These are phyloP conservation scores for Myotis brandtii DNA, from an alignment of 2,113 vertebrate species.

Conservation along the genomic window DNA sequence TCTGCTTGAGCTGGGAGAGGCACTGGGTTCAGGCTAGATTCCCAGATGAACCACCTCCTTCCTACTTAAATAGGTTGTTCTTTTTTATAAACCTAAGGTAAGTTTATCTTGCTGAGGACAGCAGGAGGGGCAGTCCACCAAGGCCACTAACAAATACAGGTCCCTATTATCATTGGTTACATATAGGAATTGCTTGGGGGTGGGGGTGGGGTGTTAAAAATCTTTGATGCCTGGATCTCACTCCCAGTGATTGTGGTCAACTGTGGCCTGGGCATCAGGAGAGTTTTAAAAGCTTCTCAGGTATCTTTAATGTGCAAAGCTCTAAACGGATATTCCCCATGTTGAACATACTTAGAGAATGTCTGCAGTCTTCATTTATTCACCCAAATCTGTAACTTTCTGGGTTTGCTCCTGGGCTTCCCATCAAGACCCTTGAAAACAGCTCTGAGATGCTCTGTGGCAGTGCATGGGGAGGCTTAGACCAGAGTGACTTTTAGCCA, in stretches of 20 bases:
- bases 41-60: not conserved
- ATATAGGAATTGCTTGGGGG: rapidly evolving
- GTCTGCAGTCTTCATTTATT: not conserved
- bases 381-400: not conserved
- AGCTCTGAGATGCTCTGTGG: not conserved
- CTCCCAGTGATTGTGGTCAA: not conserved
- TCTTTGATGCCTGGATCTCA: not conserved
- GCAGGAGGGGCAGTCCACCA: not conserved
- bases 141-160: not conserved
- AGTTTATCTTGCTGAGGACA: not conserved
- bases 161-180: not conserved
- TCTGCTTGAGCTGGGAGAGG: not conserved
- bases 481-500: not conserved
- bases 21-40: not conserved
- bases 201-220: not conserved
- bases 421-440: not conserved
- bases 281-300: not conserved
- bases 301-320: not conserved
- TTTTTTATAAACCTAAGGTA: not conserved
- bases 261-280: not conserved
- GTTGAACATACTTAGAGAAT: not conserved
- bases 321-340: not conserved
- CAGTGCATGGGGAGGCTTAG: not conserved
- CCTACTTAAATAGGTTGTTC: not conserved
- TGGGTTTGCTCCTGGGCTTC: not conserved